Evolutionary conservation across 2,113 vertebrate genomes (phyloP).

Genomic region (Sciurus niger): DNA sequence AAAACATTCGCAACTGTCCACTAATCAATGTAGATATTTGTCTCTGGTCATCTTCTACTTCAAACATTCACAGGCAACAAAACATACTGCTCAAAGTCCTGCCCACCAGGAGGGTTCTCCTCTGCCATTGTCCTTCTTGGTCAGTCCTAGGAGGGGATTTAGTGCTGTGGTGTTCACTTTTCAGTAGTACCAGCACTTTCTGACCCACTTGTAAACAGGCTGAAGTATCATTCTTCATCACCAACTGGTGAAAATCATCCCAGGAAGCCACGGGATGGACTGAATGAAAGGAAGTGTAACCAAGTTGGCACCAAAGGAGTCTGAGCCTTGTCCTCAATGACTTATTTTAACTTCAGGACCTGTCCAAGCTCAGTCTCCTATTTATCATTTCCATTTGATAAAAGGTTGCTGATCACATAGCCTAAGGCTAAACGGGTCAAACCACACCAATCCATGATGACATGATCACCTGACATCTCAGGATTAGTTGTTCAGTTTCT

Average conservation of each 20-base stretch:
- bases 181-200: not conserved
- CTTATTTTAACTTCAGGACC: not conserved
- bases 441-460: not conserved
- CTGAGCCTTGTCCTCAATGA: not conserved
- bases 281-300: not conserved
- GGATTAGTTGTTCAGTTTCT: not conserved
- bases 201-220: not conserved
- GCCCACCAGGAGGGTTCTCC: not conserved
- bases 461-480: not conserved
- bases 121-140: not conserved
- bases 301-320: not conserved
- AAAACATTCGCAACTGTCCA: conserved; percentile 50
- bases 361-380: not conserved
- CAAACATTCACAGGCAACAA: not conserved
- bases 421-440: not conserved
- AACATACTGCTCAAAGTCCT: not conserved
- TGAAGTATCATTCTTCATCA: not conserved
- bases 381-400: not conserved
- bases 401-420: not conserved
- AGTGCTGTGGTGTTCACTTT: not conserved
- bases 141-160: not conserved
- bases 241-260: not conserved
- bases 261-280: not conserved
- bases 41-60: conserved; percentile 35
- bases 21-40: not conserved